Base-by-base conservation (phyloP, 2,113 vertebrate genomes). In the Ranitomeya imitator region DNA sequence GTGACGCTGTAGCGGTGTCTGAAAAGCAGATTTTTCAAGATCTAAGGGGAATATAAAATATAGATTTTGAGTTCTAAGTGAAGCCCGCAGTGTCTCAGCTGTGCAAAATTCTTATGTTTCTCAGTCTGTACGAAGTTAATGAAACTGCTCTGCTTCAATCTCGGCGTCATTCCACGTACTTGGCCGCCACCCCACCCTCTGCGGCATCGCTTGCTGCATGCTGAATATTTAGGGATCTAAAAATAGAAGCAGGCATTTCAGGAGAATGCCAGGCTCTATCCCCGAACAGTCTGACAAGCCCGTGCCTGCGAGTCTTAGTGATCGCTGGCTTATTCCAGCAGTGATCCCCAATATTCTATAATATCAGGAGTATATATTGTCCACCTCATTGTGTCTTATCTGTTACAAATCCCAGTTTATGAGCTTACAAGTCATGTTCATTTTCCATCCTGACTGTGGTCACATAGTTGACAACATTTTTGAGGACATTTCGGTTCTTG, bases 141-240 rank as follows among this genome's bases (percentile, higher is more conserved):
- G 52, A 87, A 80, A 67, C 45, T 55, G 85, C 85, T 79, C 63
- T 37, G 86, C 65, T 80, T 87, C 63, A 45, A 23, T 73, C 78
- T 67, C 86, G 10, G 78, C 86, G 86, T 87, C 86, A 87, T 87
- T 81, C 59, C 86, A 81, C 86, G 78, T 54, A 81, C 63, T 87
- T 81, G 86, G 86, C 86, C 57, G 65, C 69, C 78, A 81, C 86
- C 86, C 86, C 86, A 87, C 86, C 86, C 86, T 87, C 78, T 87
- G 86, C 86, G 86, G 86, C 86, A 87, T 71, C 54, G 78, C 86
- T 87, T 87, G 86, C 86, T 87, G 78, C 86, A 81, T 87, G 86
- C 61, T 79, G 86, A 87, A 87, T 87, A 87, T 87, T 87, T 87
- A 87, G 78, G 86, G 54, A 81, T 65, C 86, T 87, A 87, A 71